Percentiles rank a stretch among this genome's conserved stretches.
phyloP scores from a whole-genome alignment of 2,888 invertebrate species.

The Hermaeophaga mercurialis region DNA sequence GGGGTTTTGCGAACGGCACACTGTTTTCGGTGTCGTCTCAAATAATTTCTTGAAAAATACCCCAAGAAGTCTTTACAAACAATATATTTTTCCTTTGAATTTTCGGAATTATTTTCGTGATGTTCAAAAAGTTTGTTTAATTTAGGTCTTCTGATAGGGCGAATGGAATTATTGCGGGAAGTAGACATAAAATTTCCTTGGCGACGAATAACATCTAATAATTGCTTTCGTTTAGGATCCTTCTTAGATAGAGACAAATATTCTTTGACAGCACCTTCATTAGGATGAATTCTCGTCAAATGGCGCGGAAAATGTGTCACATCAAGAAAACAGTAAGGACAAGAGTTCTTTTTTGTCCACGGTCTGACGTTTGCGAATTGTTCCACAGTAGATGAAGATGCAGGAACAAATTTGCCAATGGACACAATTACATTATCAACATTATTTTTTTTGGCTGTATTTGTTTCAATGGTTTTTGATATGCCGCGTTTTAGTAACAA shows the following conservation, averaged over 20 bases:
- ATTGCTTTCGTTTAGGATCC: slow-evolving; percentile 27
- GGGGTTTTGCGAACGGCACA: slow-evolving; percentile 9
- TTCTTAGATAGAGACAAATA: slow-evolving; percentile 15
- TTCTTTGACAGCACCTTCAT: slow-evolving; percentile 33
- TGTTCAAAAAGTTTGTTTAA: not conserved
- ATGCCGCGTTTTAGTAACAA: no score
- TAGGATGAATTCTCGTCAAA: slow-evolving; percentile 26
- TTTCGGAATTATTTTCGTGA: no score
- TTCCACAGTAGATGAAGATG: no score
- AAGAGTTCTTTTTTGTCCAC: slow-evolving; percentile 30
- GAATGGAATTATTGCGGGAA: not conserved
- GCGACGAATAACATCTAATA: slow-evolving; percentile 22
- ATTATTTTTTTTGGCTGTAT: no score
- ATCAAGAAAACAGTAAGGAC: slow-evolving; percentile 32
- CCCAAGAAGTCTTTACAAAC: slow-evolving; percentile 17
- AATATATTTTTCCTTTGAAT: slow-evolving; percentile 14
- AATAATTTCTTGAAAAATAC: slow-evolving; percentile 18
- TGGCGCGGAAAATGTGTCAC: slow-evolving; percentile 34
- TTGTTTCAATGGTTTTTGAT: no score
- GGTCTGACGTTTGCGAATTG: no score
- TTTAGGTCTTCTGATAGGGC: slow-evolving; percentile 17
- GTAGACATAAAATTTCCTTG: slow-evolving; percentile 26
- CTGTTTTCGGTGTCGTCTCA: slow-evolving; percentile 17
- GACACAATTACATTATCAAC: no score
- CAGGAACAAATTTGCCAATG: no score